Percentiles rank a stretch among this genome's conserved stretches.
These are phyloP conservation scores for Petrocephalus zakoni DNA, from an alignment of 2,113 vertebrate genomes.

Conservation along the genomic window DNA sequence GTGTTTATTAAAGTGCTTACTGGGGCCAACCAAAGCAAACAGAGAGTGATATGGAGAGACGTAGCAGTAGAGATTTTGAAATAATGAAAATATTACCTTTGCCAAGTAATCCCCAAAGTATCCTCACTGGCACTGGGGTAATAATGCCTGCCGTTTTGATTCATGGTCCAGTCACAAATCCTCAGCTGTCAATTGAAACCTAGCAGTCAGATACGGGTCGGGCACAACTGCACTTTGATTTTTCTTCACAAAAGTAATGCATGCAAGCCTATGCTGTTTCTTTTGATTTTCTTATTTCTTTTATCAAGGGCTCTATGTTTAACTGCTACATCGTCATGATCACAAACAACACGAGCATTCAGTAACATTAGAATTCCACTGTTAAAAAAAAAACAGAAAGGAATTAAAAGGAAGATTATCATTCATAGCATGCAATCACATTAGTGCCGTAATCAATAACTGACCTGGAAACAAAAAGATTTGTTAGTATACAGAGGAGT, in stretches of 20 bases:
- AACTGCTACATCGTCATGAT: neutral
- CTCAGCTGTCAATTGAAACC: slow-evolving; percentile 99
- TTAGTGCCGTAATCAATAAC: slow-evolving; percentile 43
- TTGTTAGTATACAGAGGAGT: slow-evolving; percentile 51
- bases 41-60: slow-evolving; percentile 60
- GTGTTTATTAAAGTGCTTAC: slow-evolving; percentile 25
- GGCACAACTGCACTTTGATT: slow-evolving; percentile 84
- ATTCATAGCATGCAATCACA: slow-evolving; percentile 53
- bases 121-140: slow-evolving; percentile 99
- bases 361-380: slow-evolving; percentile 22
- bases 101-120: slow-evolving; percentile 99
- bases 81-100: slow-evolving; percentile 99
- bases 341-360: slow-evolving; percentile 23
- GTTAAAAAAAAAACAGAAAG: slow-evolving; percentile 6
- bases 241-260: slow-evolving; percentile 83
- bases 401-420: slow-evolving; percentile 32
- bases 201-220: slow-evolving; percentile 98
- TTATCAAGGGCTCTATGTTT: neutral
- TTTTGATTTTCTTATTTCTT: neutral
- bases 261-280: slow-evolving; percentile 66
- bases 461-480: slow-evolving; percentile 57
- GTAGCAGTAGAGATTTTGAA: slow-evolving; percentile 76
- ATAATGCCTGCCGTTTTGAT: slow-evolving; percentile 99
- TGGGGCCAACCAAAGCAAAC: slow-evolving; percentile 55
- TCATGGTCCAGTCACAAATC: slow-evolving; percentile 99